Conservation (phyloP, 2,888 invertebrate species). For the Platycheirus rosarum region DNA sequence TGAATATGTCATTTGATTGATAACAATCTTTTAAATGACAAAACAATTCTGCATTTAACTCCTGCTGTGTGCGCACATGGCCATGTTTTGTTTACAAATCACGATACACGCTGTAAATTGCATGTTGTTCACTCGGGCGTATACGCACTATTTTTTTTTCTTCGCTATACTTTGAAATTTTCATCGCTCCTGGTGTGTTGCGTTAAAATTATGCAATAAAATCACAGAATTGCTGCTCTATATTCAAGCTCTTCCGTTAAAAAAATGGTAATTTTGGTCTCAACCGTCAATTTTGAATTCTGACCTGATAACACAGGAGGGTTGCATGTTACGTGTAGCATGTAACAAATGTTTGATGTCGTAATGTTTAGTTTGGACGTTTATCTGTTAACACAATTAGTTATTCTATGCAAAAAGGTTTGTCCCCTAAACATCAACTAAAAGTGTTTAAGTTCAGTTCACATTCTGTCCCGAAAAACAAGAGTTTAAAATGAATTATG, state of each 20-base stretch:
- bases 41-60: slow-evolving; percentile 43
- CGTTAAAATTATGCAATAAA: slow-evolving; percentile 27
- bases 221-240: slow-evolving; percentile 34
- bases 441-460: slow-evolving; percentile 38
- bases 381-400: slow-evolving; percentile 47
- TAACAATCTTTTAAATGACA: slow-evolving; percentile 51
- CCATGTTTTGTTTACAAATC: slow-evolving; percentile 11
- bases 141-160: slow-evolving; percentile 70
- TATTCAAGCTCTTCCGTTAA: slow-evolving; percentile 36
- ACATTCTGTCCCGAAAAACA: slow-evolving; percentile 26
- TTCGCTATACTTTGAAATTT: slow-evolving; percentile 39
- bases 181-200: slow-evolving; percentile 15
- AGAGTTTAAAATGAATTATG: slow-evolving; percentile 62
- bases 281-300: slow-evolving; percentile 56
- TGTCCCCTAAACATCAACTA: slow-evolving; percentile 32
- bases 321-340: slow-evolving; percentile 15
- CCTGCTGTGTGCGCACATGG: slow-evolving; percentile 40
- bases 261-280: slow-evolving; percentile 8
- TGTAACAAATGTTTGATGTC: slow-evolving; percentile 39
- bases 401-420: slow-evolving; percentile 44
- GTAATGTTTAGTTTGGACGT: slow-evolving; percentile 48
- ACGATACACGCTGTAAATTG: slow-evolving; percentile 37
- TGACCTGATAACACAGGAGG: slow-evolving; percentile 41
- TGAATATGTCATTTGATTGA: slow-evolving; percentile 65
- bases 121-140: slow-evolving; percentile 64